These are phyloP conservation scores for Jordanella pulchra DNA, from an alignment of 2,797 vertebrate genomes.

Conservation along the genomic window DNA sequence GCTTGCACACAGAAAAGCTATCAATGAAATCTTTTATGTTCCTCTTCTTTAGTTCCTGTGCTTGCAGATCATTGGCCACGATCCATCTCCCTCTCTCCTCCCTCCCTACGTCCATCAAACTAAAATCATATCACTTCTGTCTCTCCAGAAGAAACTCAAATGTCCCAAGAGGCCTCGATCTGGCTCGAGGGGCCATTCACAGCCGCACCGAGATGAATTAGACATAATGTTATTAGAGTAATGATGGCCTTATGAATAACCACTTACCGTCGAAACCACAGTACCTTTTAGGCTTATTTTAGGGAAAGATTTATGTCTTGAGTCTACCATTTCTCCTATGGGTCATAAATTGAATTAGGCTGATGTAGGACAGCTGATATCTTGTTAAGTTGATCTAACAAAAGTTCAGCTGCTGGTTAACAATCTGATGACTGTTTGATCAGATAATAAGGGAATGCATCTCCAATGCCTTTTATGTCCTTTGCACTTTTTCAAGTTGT, in stretches of 20 bases:
- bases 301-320: background rate
- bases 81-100: conserved; percentile 38
- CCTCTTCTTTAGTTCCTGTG: conserved; percentile 46
- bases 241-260: conserved; percentile 28
- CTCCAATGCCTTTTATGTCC: no score
- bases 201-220: conserved; percentile 7
- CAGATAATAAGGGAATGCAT: no score
- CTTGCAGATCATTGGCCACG: conserved; percentile 55
- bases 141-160: conserved; percentile 34
- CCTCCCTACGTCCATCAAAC: conserved; percentile 23
- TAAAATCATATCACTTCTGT: conserved; percentile 32
- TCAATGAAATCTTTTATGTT: conserved; percentile 36
- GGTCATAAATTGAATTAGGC: background rate
- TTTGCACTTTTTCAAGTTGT: no score
- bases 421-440: background rate
- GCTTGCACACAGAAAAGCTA: conserved; percentile 21
- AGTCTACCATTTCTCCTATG: background rate
- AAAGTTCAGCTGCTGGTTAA: background rate
- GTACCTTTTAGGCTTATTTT: background rate
- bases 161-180: conserved; percentile 17
- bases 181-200: conserved; percentile 30
- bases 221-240: conserved; percentile 11
- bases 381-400: background rate
- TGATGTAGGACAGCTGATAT: background rate
- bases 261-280: background rate